Base-by-base conservation (phyloP, 2,888 invertebrate species). In the Ophonus ardosiacus region DNA sequence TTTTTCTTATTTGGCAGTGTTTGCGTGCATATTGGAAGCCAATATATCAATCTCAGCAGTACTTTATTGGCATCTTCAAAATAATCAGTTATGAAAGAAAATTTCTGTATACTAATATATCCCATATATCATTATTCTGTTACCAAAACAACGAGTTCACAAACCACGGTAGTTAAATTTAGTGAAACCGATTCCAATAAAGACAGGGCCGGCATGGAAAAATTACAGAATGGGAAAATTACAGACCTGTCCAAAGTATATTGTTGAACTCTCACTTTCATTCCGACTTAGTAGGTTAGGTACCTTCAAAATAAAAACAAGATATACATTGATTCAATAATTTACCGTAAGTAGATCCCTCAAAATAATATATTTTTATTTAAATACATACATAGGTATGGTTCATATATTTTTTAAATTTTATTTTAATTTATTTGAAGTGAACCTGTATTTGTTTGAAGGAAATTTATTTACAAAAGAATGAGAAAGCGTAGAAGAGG, bases 141-240 rank as follows among this genome's bases (percentile, higher is more conserved):
- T 43, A 68, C 40, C 38, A 74, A 74, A 74, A 74, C 71, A 74
- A 74, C 43, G 71, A 74, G 71, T 74, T 31, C 40, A 43, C 18
- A 43, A 43, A 74, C 71, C 71, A 74, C 71, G 68, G 68, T 82
- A 71, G 82, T 68, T 21, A 82, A 82, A 82, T 82, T 82, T 71
- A 24, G 71, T 82, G 82, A 71, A 82, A 56, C 81, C 51, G 65
- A 81, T 68, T 40, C 68, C 65, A 56, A 68, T 81, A 68, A 81
- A 56, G 68, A 65, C 59, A 79, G 59, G 31, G 51, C 68, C 82
- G 82, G 82, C 71, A 56, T 82, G 57, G 65, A 82, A 82, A 82
- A 82, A 82, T 82, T 82, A 82, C 59, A 82, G 82, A 82, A 82
- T 82, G 57, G 56, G 56, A 71, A 82, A 82, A 82, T 82, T 82